phyloP scores from a whole-genome alignment of 2,113 vertebrate genomes.

The Desmodus rotundus region DNA sequence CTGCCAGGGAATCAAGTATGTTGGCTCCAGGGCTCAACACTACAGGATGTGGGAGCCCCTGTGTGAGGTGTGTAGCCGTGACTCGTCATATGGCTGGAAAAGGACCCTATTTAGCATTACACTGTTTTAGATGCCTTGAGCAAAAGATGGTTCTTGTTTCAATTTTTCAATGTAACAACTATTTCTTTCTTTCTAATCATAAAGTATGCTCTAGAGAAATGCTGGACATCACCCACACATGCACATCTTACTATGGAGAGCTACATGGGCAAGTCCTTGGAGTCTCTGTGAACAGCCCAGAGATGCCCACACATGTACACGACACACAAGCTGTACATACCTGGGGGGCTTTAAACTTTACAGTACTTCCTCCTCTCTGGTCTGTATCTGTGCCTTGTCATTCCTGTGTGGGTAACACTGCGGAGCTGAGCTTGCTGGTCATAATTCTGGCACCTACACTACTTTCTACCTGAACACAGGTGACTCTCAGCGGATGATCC shows the following conservation, averaged over 20 bases:
- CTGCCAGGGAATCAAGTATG: neutral
- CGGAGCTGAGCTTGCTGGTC: neutral
- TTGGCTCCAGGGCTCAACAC: neutral
- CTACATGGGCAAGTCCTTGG: neutral
- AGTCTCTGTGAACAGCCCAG: neutral
- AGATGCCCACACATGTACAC: rapidly evolving
- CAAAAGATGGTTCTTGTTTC: neutral
- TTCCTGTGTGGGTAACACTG: neutral
- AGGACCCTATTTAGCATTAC: neutral
- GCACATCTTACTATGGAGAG: neutral
- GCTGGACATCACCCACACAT: neutral
- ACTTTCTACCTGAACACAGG: neutral
- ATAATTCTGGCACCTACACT: neutral
- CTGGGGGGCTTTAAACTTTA: neutral
- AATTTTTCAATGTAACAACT: neutral
- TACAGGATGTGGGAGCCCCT: neutral
- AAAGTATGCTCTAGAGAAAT: neutral
- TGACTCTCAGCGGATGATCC: neutral
- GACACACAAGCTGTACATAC: neutral
- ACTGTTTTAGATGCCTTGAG: neutral
- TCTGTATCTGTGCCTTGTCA: neutral
- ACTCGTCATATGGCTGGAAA: neutral
- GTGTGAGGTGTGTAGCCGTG: rapidly evolving
- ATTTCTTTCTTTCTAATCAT: neutral
- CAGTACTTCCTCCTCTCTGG: neutral